Evolutionary conservation across 2,888 invertebrate genomes (phyloP).

Genomic region (Heteropelma amictum): DNA sequence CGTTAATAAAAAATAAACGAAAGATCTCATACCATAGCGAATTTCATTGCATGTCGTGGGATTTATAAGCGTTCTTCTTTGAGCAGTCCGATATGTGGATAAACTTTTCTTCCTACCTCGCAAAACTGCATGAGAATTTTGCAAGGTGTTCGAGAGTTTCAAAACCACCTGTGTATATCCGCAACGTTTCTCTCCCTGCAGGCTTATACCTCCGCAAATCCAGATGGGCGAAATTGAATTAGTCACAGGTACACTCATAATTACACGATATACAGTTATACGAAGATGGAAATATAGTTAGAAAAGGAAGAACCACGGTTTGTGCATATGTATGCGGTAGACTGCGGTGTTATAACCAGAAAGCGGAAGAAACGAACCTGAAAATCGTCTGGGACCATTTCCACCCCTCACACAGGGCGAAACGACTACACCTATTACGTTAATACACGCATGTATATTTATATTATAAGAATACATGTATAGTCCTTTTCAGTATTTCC

Average conservation of each 20-base stretch:
- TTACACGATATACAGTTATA: slow-evolving; percentile 55
- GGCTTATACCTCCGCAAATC: slow-evolving; percentile 56
- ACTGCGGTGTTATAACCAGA: slow-evolving; percentile 17
- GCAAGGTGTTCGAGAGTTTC: background rate
- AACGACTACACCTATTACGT: too few relatives aligned
- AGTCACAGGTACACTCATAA: slow-evolving; percentile 65
- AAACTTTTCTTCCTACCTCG: background rate
- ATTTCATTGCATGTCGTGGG: too few relatives aligned
- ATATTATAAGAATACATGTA: too few relatives aligned
- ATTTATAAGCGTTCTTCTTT: background rate
- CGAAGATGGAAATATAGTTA: background rate
- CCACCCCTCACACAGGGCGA: slow-evolving; percentile 34
- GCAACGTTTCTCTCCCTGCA: background rate
- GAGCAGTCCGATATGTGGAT: background rate
- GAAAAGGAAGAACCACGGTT: background rate
- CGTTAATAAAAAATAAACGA: background rate
- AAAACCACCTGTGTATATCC: background rate
- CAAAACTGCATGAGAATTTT: background rate
- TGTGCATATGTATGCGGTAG: slow-evolving; percentile 35
- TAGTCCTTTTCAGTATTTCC: slow-evolving; percentile 19
- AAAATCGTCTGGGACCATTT: slow-evolving; percentile 46
- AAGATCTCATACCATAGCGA: background rate
- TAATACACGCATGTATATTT: too few relatives aligned
- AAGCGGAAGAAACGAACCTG: slow-evolving; percentile 22
- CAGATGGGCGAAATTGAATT: slow-evolving; percentile 68